Evolutionary conservation across 2,888 invertebrate genomes (phyloP).

Genomic region (Subacronicta megacephala): DNA sequence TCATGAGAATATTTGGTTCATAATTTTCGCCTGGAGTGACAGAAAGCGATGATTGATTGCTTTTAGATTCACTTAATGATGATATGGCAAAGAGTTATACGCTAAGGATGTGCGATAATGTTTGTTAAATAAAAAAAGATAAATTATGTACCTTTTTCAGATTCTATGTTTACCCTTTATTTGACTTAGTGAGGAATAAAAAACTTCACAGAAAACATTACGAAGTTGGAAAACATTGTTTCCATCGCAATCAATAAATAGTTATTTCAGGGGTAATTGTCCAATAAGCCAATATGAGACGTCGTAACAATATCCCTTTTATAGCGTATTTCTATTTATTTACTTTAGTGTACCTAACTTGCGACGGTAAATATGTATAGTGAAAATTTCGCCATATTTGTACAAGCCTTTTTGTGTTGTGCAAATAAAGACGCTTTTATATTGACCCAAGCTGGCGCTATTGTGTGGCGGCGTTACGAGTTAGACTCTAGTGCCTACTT

Average conservation of each 20-base stretch:
- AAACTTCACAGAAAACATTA: neutral
- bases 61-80: constrained; percentile 31
- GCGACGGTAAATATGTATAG: constrained; percentile 65
- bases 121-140: neutral
- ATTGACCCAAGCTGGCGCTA: constrained; percentile 72
- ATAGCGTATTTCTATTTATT: constrained; percentile 35
- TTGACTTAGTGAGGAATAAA: neutral
- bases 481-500: constrained; percentile 51
- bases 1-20: constrained; percentile 15
- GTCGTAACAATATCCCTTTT: constrained; percentile 28
- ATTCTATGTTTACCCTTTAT: neutral
- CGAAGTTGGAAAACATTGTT: constrained; percentile 5
- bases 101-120: constrained; percentile 8
- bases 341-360: constrained; percentile 48
- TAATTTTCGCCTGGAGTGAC: constrained; percentile 29
- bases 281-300: neutral
- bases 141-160: neutral
- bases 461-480: constrained; percentile 69
- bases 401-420: constrained; percentile 68
- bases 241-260: neutral
- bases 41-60: constrained; percentile 40
- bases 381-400: constrained; percentile 69
- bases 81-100: constrained; percentile 10
- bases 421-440: constrained; percentile 73
- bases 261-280: neutral